These are phyloP conservation scores for Drosophila triauraria DNA, from an alignment of 1,140 invertebrate species.

Conservation along the genomic window DNA sequence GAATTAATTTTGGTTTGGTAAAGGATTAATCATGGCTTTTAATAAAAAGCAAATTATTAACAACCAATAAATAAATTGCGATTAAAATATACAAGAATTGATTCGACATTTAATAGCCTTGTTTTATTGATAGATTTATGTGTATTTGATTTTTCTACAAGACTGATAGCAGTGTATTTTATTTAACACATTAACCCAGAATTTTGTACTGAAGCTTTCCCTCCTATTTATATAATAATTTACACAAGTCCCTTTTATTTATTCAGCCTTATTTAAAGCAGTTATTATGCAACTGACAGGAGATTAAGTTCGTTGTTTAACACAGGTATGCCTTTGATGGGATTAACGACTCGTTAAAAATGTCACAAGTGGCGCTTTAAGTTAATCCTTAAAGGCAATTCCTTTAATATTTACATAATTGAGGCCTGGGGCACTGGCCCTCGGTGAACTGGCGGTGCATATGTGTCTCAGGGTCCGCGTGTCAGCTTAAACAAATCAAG, in stretches of 20 bases:
- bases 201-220: not conserved
- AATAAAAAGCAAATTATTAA: not conserved
- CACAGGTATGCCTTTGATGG: slow-evolving; percentile 6
- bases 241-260: not conserved
- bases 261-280: not conserved
- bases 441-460: slow-evolving; percentile 4
- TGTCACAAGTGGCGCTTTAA: slow-evolving; percentile 23
- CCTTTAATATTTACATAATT: slow-evolving; percentile 14
- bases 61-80: slow-evolving; percentile 2
- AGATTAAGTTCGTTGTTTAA: slow-evolving; percentile 14
- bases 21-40: not conserved
- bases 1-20: slow-evolving; percentile 2
- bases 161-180: not conserved
- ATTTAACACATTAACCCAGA: slow-evolving; percentile 6
- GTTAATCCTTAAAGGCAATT: slow-evolving; percentile 2
- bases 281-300: not conserved
- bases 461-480: slow-evolving; percentile 17
- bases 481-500: slow-evolving; percentile 79
- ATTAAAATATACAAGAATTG: slow-evolving; percentile 1
- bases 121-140: not conserved
- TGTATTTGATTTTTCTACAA: not conserved
- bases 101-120: not conserved
- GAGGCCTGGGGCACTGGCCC: slow-evolving; percentile 31
- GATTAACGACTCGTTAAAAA: slow-evolving; percentile 14
- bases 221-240: not conserved